Percentiles rank a stretch among this genome's conserved stretches.
These are phyloP conservation scores for Chlorodrepanis virens DNA, from an alignment of 2,113 vertebrate species.

Conservation along the genomic window DNA sequence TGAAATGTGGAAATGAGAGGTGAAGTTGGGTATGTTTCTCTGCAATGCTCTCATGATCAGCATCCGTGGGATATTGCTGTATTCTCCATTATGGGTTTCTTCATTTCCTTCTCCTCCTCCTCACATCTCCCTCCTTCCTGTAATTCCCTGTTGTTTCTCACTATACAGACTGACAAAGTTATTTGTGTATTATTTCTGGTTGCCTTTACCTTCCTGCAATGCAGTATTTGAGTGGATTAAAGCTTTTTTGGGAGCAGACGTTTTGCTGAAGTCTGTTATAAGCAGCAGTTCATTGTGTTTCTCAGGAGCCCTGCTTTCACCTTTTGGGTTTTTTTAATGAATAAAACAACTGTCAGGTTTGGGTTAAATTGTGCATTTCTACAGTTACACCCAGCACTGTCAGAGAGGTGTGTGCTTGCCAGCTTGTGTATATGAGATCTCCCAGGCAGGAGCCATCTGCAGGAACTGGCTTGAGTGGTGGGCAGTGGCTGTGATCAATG, in stretches of 20 bases:
- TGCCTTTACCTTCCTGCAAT: not conserved
- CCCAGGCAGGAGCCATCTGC: not conserved
- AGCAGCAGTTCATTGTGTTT: not conserved
- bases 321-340: not conserved
- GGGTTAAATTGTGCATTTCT: not conserved
- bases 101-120: not conserved
- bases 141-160: not conserved
- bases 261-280: not conserved
- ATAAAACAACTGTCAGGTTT: not conserved
- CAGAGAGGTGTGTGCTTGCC: not conserved
- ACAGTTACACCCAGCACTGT: not conserved
- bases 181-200: not conserved
- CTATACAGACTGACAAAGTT: not conserved
- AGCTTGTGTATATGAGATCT: fast-evolving
- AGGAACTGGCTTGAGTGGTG: fast-evolving
- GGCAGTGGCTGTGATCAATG: not conserved
- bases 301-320: not conserved
- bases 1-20: no score
- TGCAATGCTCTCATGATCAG: not conserved
- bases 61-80: not conserved
- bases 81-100: not conserved
- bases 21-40: not conserved
- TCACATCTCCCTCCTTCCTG: not conserved
- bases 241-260: fast-evolving
- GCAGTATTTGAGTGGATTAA: not conserved